Evolutionary conservation across 64 coral and sea anemone species (phyloP), one percentile per base, ranked within the genome.

Genomic region (Hydrozoanthus tunicans): DNA sequence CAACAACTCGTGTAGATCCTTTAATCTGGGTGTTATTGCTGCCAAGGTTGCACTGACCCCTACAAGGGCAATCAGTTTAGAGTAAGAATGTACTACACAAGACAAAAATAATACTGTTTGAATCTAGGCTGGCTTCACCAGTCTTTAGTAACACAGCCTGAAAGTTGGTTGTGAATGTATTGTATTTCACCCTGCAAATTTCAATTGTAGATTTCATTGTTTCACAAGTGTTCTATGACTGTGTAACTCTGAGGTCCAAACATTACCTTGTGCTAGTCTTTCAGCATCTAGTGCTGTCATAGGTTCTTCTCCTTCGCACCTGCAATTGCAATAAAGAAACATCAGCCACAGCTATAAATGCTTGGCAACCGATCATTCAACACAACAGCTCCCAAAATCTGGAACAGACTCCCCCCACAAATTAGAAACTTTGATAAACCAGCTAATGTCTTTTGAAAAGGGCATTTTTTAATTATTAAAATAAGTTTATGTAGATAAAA

Each of bases 231-330:
- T 15, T 17, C 64, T 66, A 66, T 5, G 17, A 66, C 64, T 66
- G 64, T 13, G 64, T 66, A 66, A 15, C 17, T 66, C 64, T 17
- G 4, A 66, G 17, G 10, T 4, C 17, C 12, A 66, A 66, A 9
- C 32, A 3, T 53, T 79, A 98, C 96, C 96, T 78, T 98, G 96
- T 55, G 96, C 94, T 43, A 98, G 82, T 79, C 96, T 95, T 80
- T 95, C 94, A 13, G 96, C 94, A 93, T 98, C 94, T 79, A 98
- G 79, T n/a, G 94, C 94, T 51, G 96, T 98, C 94, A 98, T 95
- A 52, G 94, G 96, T 86, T 95, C 96, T 60, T 95, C 96, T 53
- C 94, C 88, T 78, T 94, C 93, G 27, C 79, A 78, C 74, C 92
- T 96, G 43, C 0, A 43, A 1, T 51, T 59, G 24, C 58, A 68